Evolutionary conservation across 1,140 invertebrate genomes (phyloP).

Genomic region (Hycleus phaleratus): DNA sequence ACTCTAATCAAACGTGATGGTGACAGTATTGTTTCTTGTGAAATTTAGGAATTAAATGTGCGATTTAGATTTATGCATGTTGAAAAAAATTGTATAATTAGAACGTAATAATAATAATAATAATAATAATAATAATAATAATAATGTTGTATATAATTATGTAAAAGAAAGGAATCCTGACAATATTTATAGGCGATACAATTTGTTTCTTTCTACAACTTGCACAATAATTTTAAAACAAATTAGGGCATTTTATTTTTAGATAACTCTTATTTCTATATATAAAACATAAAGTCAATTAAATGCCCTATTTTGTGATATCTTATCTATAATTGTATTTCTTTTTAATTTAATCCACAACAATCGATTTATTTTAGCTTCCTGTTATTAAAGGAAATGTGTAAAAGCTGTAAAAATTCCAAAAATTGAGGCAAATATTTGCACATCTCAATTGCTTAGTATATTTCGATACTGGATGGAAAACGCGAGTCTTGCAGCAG

Average conservation of each 20-base stretch:
- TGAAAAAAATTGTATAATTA: slow-evolving; percentile 19
- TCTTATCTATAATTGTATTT: neutral
- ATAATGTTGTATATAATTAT: too few relatives aligned
- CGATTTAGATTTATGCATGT: slow-evolving; percentile 14
- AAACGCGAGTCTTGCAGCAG: neutral
- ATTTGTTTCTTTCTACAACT: neutral
- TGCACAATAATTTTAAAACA: slow-evolving; percentile 16
- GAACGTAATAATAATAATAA: slow-evolving; percentile 10
- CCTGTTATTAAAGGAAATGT: neutral
- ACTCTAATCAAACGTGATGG: too few relatives aligned
- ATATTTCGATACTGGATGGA: neutral
- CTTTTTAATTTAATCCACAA: slow-evolving; percentile 6
- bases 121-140: too few relatives aligned
- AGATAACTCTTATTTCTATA: too few relatives aligned
- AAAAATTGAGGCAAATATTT: slow-evolving; percentile 1
- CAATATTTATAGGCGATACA: too few relatives aligned
- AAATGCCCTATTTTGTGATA: too few relatives aligned
- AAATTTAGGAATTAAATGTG: slow-evolving; percentile 18
- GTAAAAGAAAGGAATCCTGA: too few relatives aligned
- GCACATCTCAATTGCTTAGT: neutral
- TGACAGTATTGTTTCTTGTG: slow-evolving; percentile 2
- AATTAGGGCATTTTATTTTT: too few relatives aligned
- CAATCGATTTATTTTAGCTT: slow-evolving; percentile 1
- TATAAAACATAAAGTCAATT: too few relatives aligned
- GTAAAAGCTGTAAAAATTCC: neutral